Conservation (phyloP, 2,888 invertebrate genomes). For the Mythimna loreyi region DNA sequence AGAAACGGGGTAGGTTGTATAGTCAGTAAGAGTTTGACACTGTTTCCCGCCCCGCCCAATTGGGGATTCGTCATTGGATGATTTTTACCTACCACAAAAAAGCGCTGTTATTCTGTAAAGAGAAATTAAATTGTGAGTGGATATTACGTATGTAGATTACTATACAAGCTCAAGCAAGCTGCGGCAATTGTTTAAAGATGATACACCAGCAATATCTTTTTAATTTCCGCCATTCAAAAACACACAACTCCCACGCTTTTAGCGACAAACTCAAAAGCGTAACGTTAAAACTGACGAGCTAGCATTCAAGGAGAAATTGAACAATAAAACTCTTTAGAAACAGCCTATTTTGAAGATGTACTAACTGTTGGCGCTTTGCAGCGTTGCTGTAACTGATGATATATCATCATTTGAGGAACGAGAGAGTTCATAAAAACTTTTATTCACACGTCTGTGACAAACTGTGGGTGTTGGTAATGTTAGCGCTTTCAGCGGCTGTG, state of each 20-base stretch:
- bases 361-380: conserved; percentile 51
- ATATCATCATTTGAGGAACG: conserved; percentile 47
- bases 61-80: too few relatives aligned
- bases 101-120: too few relatives aligned
- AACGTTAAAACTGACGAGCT: conserved; percentile 30
- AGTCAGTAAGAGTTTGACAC: too few relatives aligned
- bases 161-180: too few relatives aligned
- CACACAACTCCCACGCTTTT: not conserved
- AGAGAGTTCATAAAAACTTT: conserved; percentile 52
- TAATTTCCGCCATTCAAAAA: not conserved
- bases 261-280: conserved; percentile 38
- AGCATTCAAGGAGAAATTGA: conserved; percentile 49
- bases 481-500: conserved; percentile 43
- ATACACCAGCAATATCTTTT: not conserved
- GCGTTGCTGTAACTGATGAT: conserved; percentile 46
- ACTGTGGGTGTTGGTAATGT: not conserved
- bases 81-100: too few relatives aligned
- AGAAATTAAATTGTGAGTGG: too few relatives aligned
- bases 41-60: too few relatives aligned
- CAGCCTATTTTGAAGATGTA: conserved; percentile 28
- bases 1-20: too few relatives aligned
- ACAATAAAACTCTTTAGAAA: conserved; percentile 41
- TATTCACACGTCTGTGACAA: conserved; percentile 26
- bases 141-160: too few relatives aligned
- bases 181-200: not conserved